These are phyloP conservation scores for Drosophila kikkawai DNA, from an alignment of 1,140 invertebrate species.

Conservation along the genomic window DNA sequence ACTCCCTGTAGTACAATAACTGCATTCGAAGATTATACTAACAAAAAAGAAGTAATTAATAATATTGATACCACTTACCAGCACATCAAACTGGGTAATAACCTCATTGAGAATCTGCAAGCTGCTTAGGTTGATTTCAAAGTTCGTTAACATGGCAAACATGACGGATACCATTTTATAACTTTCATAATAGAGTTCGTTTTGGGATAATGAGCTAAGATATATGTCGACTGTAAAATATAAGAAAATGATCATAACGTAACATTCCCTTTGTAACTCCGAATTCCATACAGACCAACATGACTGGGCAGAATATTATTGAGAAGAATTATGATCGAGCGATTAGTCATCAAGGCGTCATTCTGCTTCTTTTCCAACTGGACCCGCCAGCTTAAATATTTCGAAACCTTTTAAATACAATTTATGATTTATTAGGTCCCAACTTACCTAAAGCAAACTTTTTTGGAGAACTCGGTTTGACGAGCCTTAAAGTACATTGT, in stretches of 20 bases:
- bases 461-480: conserved; percentile 94
- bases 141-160: conserved; percentile 95
- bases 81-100: conserved; percentile 94
- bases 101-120: conserved; percentile 94
- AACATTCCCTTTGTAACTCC: neutral
- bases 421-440: no score
- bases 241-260: conserved; percentile 20
- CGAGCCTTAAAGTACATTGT: conserved; percentile 92
- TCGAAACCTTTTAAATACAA: neutral
- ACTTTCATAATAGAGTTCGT: conserved; percentile 93
- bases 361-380: conserved; percentile 92
- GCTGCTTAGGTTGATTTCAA: conserved; percentile 88
- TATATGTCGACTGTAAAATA: conserved; percentile 89
- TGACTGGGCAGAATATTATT: conserved; percentile 94
- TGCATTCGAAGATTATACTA: neutral
- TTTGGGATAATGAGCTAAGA: conserved; percentile 88
- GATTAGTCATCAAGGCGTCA: conserved; percentile 90
- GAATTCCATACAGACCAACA: conserved; percentile 87
- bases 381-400: conserved; percentile 89
- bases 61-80: conserved; percentile 43
- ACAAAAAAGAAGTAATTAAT: neutral
- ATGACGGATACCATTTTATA: conserved; percentile 94
- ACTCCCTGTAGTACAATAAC: conserved; percentile 42
- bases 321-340: conserved; percentile 92
- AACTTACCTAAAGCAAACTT: conserved; percentile 88